These are phyloP conservation scores for Oryzias celebensis DNA, from an alignment of 2,113 vertebrate genomes.

Conservation along the genomic window DNA sequence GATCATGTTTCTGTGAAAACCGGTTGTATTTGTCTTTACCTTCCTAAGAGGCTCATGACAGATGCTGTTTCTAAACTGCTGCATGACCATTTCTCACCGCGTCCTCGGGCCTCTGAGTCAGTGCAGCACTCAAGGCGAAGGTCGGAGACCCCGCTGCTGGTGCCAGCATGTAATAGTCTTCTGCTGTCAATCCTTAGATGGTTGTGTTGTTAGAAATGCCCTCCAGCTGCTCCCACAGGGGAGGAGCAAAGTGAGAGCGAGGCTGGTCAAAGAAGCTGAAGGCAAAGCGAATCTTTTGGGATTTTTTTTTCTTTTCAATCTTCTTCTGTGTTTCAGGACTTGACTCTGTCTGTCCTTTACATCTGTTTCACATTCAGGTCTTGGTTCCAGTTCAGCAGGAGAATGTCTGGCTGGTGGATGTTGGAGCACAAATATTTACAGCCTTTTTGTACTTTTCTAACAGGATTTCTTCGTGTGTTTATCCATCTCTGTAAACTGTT, in stretches of 20 bases:
- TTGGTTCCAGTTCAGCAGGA: too few species aligned
- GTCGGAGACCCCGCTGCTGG: slow-evolving; percentile 29
- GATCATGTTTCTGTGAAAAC: background rate
- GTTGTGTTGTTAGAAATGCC: slow-evolving; percentile 51
- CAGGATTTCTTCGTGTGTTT: too few species aligned
- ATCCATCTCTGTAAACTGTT: too few species aligned
- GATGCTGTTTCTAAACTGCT: background rate
- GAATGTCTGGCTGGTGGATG: too few species aligned
- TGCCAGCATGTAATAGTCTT: slow-evolving; percentile 17
- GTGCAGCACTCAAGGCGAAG: slow-evolving; percentile 9
- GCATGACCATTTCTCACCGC: background rate
- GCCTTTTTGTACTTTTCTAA: too few species aligned
- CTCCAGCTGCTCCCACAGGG: slow-evolving; percentile 50
- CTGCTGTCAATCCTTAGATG: slow-evolving; percentile 36
- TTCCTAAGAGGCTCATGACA: background rate
- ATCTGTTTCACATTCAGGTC: too few species aligned
- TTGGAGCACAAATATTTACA: too few species aligned
- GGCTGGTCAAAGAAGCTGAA: background rate
- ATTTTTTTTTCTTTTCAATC: background rate
- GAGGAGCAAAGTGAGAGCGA: slow-evolving; percentile 36
- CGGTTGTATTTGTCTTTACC: slow-evolving; percentile 6
- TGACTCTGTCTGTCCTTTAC: background rate
- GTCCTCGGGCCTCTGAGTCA: slow-evolving; percentile 3
- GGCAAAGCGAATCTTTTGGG: background rate
- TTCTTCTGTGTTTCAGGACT: background rate